These are phyloP conservation scores for Diacarnus erythraeanus DNA, from an alignment of 37 sponge, comb jelly and placozoan species.

Conservation along the genomic window DNA sequence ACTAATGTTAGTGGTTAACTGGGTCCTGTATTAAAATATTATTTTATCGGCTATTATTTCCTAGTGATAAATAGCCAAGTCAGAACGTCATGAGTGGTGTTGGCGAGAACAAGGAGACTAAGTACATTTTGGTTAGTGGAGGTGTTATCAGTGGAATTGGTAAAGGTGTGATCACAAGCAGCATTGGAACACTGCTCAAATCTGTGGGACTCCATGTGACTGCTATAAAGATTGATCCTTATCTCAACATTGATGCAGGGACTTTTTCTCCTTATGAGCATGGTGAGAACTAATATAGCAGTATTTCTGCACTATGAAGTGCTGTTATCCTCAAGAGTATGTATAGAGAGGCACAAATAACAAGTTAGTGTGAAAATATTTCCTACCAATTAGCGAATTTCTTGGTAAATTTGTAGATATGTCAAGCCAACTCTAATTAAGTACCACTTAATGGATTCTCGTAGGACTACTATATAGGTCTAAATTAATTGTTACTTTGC, in stretches of 20 bases:
- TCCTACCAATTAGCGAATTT: background rate
- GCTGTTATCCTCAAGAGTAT: too few species aligned
- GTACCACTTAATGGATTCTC: too few species aligned
- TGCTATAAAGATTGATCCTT: conserved; percentile 98
- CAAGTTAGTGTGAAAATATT: background rate
- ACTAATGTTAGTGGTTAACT: too few species aligned
- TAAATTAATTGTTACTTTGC: too few species aligned
- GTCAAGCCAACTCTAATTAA: too few species aligned
- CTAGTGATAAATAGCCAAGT: too few species aligned
- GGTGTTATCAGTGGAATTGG: conserved; percentile 99
- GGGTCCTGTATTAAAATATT: too few species aligned
- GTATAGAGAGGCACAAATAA: background rate
- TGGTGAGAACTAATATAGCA: conserved; percentile 64
- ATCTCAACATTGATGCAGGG: conserved; percentile 98
- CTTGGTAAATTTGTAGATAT: too few species aligned
- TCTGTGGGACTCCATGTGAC: conserved; percentile 87
- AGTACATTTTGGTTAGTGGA: conserved; percentile 94
- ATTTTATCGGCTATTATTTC: too few species aligned
- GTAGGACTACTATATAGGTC: too few species aligned
- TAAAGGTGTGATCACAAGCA: conserved; percentile 96
- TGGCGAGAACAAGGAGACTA: conserved; percentile 42
- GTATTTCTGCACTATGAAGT: background rate
- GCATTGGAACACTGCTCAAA: conserved; percentile 93
- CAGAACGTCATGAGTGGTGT: too few species aligned
- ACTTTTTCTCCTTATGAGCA: conserved; percentile 99